Evolutionary conservation across 2,888 invertebrate genomes (phyloP), one percentile per base, ranked within the genome.

Genomic region (Platynereis dumerilii): DNA sequence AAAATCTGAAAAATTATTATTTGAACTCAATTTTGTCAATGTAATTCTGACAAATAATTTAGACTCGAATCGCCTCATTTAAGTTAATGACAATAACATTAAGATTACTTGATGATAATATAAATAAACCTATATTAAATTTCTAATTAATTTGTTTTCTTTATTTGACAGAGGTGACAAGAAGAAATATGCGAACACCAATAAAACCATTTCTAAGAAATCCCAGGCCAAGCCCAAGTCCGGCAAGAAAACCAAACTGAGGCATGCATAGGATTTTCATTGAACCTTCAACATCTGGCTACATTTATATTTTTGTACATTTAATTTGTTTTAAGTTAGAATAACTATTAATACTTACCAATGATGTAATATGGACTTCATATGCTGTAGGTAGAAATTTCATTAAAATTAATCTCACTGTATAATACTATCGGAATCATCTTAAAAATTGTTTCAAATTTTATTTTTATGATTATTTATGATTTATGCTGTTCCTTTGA

Each of bases 131-230:
- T n/a, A n/a, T n/a, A n/a, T n/a, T n/a, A n/a, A n/a, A n/a, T n/a
- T n/a, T n/a, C n/a, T n/a, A n/a, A n/a, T n/a, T n/a, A 42, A 52
- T 22, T 1, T 26, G n/a, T 55, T 52, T 64, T 20, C 65, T 67
- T n/a, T 15, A 20, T 62, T 58, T 72, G 71, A 24, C 72, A 79
- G 80, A 63, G 71, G 68, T 67, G 82, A 82, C 69, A 69, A 69
- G 2, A 76, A 79, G 67, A 82, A 82, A 66, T 81, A 78, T 69
- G 62, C 72, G 1, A 79, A 76, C 66, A 65, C 71, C 65, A 74
- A 72, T 69, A 82, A 82, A 69, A 82, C 81, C 0, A 52, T 74
- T 1, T 81, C 81, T 3, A 78, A 73, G 34, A 76, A 76, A 53
- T 65, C 76, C 3, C 69, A 72, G 58, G 58, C 60, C n/a, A 58